Base-by-base conservation (phyloP, 2,797 vertebrate species). In the Spatula versicolor region DNA sequence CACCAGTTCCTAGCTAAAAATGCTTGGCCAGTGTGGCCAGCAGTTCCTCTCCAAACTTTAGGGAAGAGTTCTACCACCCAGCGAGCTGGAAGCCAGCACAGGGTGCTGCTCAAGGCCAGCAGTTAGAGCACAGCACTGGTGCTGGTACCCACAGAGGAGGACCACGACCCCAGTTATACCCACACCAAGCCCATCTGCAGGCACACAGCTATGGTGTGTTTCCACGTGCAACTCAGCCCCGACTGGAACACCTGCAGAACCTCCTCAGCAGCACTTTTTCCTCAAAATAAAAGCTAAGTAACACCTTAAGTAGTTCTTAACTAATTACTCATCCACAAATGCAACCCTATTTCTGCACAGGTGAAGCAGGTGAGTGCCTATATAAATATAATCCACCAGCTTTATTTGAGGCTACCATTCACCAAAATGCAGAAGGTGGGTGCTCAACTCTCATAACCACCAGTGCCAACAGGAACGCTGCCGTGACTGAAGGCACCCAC, bases 391-490 rank as follows among this genome's bases (percentile, higher is more conserved):
- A 6, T 7, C 26, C 2, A 5, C 15, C 6, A 0, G 6, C 7
- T 39, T 31, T 9, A 6, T 41, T 8, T 30, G 35, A 62, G 63
- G 50, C 9, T 55, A 25, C 1, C 0, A 22, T 28, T 13, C 50
- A 30, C 7, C 1, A 18, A 48, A 58, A 75, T 3, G 23, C 16
- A 75, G 62, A 64, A 60, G 0, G 13, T 0, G 66, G 3, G 16
- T 8, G 43, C 35, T 43, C 46, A 23, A n/a, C 25, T 3, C 21
- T 39, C 3, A n/a, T 0, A 23, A 2, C 13, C 33, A 33, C 12
- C 0, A 0, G 15, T 5, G 8, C 7, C 43, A 21, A n/a, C 35
- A 48, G 21, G 21, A 84, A 30, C 0, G 0, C 1, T 0, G 1
- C 7, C 23, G 3, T 1, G 37, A 13, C 17, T 17, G 4, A 59